Percentiles rank a stretch among this genome's conserved stretches.
Evolutionary conservation across 53 echinoderm and acorn worm species (phyloP).

Genomic region (Echinometra lucunter): DNA sequence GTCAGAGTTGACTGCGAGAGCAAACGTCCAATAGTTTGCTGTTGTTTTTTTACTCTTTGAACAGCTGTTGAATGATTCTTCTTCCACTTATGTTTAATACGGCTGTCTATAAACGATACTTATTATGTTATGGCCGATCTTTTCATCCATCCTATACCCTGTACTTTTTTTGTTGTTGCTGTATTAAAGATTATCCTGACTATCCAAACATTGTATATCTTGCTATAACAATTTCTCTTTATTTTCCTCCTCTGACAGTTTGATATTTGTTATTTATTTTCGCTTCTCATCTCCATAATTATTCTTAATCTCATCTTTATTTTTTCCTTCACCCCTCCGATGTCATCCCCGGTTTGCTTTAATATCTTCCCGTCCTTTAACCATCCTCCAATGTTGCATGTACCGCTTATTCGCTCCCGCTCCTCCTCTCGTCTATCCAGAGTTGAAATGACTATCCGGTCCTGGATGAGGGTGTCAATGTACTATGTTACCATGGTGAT

Average conservation of each 20-base stretch:
- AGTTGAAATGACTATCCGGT: neutral
- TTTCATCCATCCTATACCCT: neutral
- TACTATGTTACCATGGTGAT: slow-evolving; percentile 16
- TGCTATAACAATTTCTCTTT: neutral
- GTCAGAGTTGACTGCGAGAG: too few species aligned
- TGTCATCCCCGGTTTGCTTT: neutral
- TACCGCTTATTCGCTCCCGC: neutral
- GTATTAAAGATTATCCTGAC: neutral
- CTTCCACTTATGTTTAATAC: too few species aligned
- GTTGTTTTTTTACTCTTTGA: too few species aligned
- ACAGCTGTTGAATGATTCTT: too few species aligned
- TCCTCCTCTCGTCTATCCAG: neutral
- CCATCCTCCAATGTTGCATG: neutral
- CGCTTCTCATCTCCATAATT: neutral
- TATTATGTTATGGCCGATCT: too few species aligned
- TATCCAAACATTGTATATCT: neutral
- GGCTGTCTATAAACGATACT: too few species aligned
- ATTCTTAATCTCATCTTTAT: neutral
- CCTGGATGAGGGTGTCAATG: slow-evolving; percentile 2
- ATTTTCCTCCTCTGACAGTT: neutral
- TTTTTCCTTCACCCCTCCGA: neutral
- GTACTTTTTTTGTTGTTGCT: neutral
- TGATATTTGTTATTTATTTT: too few species aligned
- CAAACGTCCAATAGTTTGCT: too few species aligned
- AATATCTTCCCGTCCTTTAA: neutral